phyloP scores from a whole-genome alignment of 2,113 vertebrate genomes.

The Macquaria australasica region DNA sequence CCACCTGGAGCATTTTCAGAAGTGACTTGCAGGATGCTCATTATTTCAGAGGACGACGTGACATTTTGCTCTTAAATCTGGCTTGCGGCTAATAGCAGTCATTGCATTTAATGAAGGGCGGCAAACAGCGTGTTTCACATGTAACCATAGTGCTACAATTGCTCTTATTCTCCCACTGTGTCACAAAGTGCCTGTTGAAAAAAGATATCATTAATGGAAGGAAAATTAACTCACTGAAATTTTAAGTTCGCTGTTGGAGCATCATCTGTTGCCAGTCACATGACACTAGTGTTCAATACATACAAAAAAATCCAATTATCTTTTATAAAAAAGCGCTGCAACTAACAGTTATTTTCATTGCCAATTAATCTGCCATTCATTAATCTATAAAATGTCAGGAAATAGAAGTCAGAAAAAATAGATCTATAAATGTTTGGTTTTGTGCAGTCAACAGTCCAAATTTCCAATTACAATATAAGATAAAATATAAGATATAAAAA shows the following conservation, averaged over 20 bases:
- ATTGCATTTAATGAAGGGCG: slow-evolving; percentile 36
- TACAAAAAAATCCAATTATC: background rate
- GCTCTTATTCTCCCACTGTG: background rate
- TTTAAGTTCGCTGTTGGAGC: background rate
- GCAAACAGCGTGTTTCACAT: slow-evolving; percentile 16
- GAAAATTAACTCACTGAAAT: background rate
- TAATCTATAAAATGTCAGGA: too few species aligned
- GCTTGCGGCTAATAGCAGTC: slow-evolving; percentile 31
- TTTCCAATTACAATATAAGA: too few species aligned
- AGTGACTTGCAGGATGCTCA: background rate
- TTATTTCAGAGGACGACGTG: slow-evolving; percentile 18
- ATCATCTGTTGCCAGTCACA: too few species aligned
- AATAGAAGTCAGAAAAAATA: too few species aligned
- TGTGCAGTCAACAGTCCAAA: too few species aligned
- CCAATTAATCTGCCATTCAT: too few species aligned
- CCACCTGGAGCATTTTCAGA: slow-evolving; percentile 29
- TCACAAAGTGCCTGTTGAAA: background rate
- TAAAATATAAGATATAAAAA: background rate
- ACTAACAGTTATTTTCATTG: background rate
- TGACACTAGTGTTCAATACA: too few species aligned
- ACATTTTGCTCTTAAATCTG: slow-evolving; percentile 24
- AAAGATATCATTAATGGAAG: background rate
- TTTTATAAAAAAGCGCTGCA: background rate
- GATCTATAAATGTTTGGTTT: too few species aligned
- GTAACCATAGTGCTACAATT: background rate